Evolutionary conservation across 1,140 invertebrate species (phyloP), one percentile per base, ranked within the genome.

Genomic region (Drosophila setifemur): DNA sequence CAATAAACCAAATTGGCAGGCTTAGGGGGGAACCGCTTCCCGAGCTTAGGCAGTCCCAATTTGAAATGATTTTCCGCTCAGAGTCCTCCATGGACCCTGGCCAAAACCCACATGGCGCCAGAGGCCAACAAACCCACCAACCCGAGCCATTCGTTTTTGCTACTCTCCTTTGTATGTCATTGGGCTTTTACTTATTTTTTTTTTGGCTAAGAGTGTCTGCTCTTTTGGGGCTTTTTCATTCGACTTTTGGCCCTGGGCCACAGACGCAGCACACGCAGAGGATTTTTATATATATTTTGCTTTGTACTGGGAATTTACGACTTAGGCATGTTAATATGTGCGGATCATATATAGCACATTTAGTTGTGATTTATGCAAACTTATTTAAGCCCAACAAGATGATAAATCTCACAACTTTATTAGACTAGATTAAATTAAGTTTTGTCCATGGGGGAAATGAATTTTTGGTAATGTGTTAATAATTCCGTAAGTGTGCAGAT

Each of bases 281-380:
- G 14, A 49, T 68, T 73, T 63, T 60, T 39, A 47, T 49, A 57
- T 49, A 57, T 40, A 77, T 77, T 53, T 55, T 33, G 31, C 52
- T 55, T 73, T 66, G 33, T 28, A 31, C 55, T 35, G 18, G 58
- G 23, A 70, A 83, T 77, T 73, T 82, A 83, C 74, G 73, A 68
- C 60, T 58, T 39, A 42, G 42, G 52, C 63, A 73, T 77, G 73
- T 83, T 83, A 82, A 82, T 82, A 83, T 69, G 78, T 54, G 47
- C 50, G 28, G 60, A 42, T 53, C 60, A 53, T 63, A 76, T 53
- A 57, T 49, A 49, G 61, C 53, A 67, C 58, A 72, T 67, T 48
- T 40, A 25, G 40, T 50, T 54, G 50, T 77, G 78, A 81, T 83
- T 81, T 82, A 82, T 82, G 73, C 50, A 60, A 70, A 60, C 66